Conservation (phyloP, 2,113 vertebrate species). For the Zonotrichia leucophrys region DNA sequence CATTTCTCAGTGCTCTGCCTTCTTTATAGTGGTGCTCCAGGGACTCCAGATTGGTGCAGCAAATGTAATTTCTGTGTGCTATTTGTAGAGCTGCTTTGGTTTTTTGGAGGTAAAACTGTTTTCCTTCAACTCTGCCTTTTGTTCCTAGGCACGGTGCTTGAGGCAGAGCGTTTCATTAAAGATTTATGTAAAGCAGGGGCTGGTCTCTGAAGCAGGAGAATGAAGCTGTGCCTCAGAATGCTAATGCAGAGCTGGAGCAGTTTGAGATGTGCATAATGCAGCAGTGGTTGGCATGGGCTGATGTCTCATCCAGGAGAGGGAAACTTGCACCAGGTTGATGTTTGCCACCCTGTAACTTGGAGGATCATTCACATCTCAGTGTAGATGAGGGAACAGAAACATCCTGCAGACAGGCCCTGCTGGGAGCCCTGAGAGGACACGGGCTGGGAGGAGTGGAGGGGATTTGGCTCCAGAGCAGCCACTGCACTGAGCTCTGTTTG, state of each 20-base stretch:
- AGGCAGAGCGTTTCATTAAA: slow-evolving; percentile 71
- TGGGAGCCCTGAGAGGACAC: accelerated
- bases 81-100: background rate
- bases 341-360: background rate
- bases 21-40: background rate
- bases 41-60: background rate
- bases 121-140: slow-evolving; percentile 61
- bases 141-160: slow-evolving; percentile 41
- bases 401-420: background rate
- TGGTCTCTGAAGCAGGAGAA: slow-evolving; percentile 61
- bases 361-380: accelerated
- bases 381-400: background rate
- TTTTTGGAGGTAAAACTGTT: slow-evolving; percentile 57
- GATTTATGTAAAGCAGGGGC: slow-evolving; percentile 71
- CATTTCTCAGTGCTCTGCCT: background rate
- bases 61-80: slow-evolving; percentile 31
- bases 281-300: background rate
- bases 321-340: background rate
- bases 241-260: slow-evolving; percentile 31
- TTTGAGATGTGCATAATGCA: background rate
- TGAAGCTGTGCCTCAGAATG: slow-evolving; percentile 51
- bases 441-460: background rate
- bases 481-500: background rate
- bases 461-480: background rate
- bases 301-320: background rate